Base-by-base conservation (phyloP, 2,888 invertebrate species). In the Drosophila neonasuta region DNA sequence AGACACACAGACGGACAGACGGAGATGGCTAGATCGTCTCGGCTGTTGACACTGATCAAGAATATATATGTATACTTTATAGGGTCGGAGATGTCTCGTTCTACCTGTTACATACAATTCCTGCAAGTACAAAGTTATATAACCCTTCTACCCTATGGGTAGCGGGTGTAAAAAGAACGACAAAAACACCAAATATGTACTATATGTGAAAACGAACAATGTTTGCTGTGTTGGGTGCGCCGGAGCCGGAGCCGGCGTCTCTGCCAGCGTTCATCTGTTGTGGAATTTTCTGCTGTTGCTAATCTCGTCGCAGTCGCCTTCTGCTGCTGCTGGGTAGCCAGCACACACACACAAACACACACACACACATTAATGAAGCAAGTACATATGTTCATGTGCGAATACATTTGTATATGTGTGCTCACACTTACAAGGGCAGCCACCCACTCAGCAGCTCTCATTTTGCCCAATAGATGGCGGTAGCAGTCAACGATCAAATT, bases 281-380 rank as follows among this genome's bases (percentile, higher is more conserved):
- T 66, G 75, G 65, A 69, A 78, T 75, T 78, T 80, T 77, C 65
- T 73, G 86, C 45, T 84, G 61, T 85, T 67, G 74, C 77, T 85
- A 79, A 80, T 80, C 77, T 76, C 58, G 42, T 49, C 32, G 62
- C 10, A 13, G 41, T 13, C 44, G 74, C 46, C 32, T 32, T 32
- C 32, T 54, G 46, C 51, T 55, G 44, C 59, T 52, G 42, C 55
- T 52, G 52, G 34, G 45, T 50, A 52, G 54, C 34, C 39, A 41
- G 52, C 32, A 49, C 29, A 59, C 49, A n/a, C 41, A 29, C 11
- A 5, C 10, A 11, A 6, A 32, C 6, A 58, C 49, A 68, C 7
- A 61, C 11, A 42, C 8, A 32, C 15, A 11, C 15, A 39, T n/a
- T 17, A 17, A 39, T 20, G 13, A 17, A 41, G 29, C 29, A 29